Conservation (phyloP, 2,113 vertebrate species). For the Phainopepla nitens region DNA sequence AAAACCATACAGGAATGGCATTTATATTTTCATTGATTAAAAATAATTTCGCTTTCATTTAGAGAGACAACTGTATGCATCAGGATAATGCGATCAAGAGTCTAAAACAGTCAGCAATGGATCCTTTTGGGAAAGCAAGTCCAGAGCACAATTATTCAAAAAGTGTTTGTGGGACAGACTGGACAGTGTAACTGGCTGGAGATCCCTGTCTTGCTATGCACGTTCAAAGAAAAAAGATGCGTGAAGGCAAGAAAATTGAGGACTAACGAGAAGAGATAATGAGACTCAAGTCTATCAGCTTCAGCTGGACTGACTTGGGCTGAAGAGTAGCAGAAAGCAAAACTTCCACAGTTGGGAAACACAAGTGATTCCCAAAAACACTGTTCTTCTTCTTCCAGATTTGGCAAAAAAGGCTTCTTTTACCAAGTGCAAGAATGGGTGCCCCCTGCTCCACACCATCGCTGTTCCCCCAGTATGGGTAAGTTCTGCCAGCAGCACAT, state of each 20-base stretch:
- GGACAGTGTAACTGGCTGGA: neutral
- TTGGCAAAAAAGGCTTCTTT: neutral
- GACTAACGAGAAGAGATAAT: neutral
- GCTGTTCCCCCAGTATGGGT: accelerated
- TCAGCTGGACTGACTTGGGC: neutral
- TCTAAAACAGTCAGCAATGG: neutral
- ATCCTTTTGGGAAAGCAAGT: neutral
- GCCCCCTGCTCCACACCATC: neutral
- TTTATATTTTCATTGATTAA: neutral
- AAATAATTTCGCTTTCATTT: neutral
- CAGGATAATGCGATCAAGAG: neutral
- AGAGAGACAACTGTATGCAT: neutral
- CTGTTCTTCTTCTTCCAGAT: neutral
- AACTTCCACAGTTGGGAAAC: neutral
- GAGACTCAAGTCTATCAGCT: neutral
- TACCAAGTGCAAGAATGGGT: neutral
- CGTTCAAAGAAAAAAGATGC: neutral
- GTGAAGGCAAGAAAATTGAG: neutral
- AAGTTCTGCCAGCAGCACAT: neutral
- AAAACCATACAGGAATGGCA: neutral
- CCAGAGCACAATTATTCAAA: neutral
- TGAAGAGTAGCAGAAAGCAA: neutral
- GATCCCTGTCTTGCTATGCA: neutral
- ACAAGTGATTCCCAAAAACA: neutral
- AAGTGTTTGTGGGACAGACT: neutral